Conservation (phyloP, 2,113 vertebrate species). For the Gyps fulvus region DNA sequence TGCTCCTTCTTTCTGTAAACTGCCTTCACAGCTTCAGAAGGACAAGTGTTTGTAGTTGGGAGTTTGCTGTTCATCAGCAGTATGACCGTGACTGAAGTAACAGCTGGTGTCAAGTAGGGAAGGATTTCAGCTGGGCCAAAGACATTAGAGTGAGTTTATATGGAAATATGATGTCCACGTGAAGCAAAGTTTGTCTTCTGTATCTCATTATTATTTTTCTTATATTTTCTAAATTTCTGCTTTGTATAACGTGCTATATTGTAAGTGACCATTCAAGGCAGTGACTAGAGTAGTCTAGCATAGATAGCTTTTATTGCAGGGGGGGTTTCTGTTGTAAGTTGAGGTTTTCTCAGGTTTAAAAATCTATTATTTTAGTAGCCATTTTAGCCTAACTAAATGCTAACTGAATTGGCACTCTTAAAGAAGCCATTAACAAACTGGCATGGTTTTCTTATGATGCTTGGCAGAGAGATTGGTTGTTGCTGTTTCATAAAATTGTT, state of each 20-base stretch:
- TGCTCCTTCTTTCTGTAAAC: not conserved
- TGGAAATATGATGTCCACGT: rapidly evolving
- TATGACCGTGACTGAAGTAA: not conserved
- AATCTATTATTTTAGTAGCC: not conserved
- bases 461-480: not conserved
- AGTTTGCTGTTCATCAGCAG: not conserved
- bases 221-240: not conserved
- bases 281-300: not conserved
- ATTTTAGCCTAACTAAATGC: not conserved
- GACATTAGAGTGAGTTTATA: not conserved
- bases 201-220: not conserved
- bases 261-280: not conserved
- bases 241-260: rapidly evolving
- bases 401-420: not conserved
- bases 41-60: not conserved
- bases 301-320: not conserved
- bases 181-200: not conserved
- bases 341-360: not conserved
- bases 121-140: not conserved
- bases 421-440: not conserved
- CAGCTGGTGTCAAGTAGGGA: not conserved
- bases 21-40: not conserved
- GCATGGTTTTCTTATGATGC: not conserved
- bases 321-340: rapidly evolving
- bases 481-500: not conserved